These are phyloP conservation scores for Prionailurus bengalensis DNA, from an alignment of 2,113 vertebrate species.

Conservation along the genomic window DNA sequence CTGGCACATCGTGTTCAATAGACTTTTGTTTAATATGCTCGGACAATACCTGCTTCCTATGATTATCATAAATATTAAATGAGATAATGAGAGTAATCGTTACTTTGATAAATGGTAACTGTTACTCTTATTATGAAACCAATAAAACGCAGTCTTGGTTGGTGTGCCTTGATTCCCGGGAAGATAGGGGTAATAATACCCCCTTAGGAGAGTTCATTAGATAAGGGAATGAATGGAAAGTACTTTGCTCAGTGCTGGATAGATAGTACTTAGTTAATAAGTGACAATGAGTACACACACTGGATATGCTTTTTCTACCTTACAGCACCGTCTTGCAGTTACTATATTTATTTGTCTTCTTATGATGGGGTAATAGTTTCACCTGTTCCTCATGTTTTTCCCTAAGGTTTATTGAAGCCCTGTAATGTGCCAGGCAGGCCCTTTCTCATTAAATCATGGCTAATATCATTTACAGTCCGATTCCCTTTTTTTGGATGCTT, in stretches of 20 bases:
- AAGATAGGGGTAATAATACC: background rate
- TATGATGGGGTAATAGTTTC: background rate
- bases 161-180: background rate
- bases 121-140: background rate
- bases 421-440: background rate
- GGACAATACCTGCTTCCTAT: background rate
- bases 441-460: background rate
- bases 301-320: background rate
- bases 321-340: background rate
- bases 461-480: background rate
- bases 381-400: background rate
- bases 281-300: background rate
- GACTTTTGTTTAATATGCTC: background rate
- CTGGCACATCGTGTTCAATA: background rate
- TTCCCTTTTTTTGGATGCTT: background rate
- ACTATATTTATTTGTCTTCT: slow-evolving; percentile 3
- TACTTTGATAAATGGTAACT: background rate
- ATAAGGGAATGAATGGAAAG: background rate
- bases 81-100: background rate
- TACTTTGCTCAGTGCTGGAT: background rate
- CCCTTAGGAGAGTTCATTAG: background rate
- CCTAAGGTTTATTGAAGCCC: background rate
- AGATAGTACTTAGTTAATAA: background rate
- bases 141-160: background rate
- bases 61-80: background rate